These are phyloP conservation scores for Lasioglossum zephyrum DNA, from an alignment of 2,888 invertebrate species.

Conservation along the genomic window DNA sequence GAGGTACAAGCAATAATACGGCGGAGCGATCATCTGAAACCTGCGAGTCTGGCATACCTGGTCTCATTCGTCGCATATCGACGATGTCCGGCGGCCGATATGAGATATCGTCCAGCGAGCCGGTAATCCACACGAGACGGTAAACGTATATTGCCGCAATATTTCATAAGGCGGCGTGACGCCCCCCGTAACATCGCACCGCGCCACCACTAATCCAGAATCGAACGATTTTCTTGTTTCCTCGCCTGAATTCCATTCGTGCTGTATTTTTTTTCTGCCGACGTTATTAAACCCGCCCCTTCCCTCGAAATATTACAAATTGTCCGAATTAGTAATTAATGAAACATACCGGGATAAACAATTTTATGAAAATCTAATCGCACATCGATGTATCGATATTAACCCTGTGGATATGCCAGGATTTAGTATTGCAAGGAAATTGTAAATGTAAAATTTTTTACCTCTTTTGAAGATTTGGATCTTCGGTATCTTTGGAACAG, in stretches of 20 bases:
- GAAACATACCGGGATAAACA: not conserved
- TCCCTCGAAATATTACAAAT: not conserved
- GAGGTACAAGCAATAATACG: constrained; percentile 78
- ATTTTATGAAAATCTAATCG: not conserved
- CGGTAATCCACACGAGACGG: constrained; percentile 82
- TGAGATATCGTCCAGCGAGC: constrained; percentile 81
- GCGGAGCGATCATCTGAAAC: constrained; percentile 74
- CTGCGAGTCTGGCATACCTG: constrained; percentile 79
- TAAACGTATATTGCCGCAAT: constrained; percentile 81
- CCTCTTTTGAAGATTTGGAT: too few species aligned
- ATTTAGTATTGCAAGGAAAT: too few species aligned
- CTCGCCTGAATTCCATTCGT: constrained; percentile 59
- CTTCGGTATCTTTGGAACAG: too few species aligned
- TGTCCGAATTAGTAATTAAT: not conserved
- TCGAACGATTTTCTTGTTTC: constrained; percentile 61
- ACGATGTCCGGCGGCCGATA: constrained; percentile 81
- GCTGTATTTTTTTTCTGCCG: constrained; percentile 55
- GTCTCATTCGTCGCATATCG: constrained; percentile 84
- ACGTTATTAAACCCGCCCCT: constrained; percentile 7
- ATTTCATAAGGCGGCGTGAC: constrained; percentile 78
- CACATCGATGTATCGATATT: not conserved
- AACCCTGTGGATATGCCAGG: not conserved
- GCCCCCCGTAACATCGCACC: constrained; percentile 77
- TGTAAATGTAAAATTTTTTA: too few species aligned
- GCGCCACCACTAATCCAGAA: constrained; percentile 18